Evolutionary conservation across 2,113 vertebrate species (phyloP).

Genomic region (Cyprinodon tularosa): DNA sequence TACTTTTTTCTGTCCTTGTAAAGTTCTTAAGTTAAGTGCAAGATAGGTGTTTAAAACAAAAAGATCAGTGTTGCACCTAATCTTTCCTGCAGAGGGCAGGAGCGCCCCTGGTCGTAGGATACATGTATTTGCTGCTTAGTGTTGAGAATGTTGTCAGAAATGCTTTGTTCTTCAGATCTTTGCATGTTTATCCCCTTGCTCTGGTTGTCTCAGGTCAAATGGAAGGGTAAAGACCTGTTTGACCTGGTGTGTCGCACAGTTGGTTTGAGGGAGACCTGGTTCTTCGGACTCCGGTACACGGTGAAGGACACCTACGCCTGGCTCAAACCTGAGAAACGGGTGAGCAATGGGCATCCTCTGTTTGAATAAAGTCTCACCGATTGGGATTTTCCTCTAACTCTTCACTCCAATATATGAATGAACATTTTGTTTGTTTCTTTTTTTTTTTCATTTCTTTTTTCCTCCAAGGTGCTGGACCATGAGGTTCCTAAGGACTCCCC

Average conservation of each 20-base stretch:
- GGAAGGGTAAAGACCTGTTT: conserved; percentile 95
- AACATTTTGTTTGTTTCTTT: background rate
- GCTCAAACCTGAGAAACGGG: conserved; percentile 92
- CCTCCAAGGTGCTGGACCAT: conserved; percentile 88
- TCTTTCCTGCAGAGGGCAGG: background rate
- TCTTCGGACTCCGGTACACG: conserved; percentile 89
- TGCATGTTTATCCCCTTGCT: background rate
- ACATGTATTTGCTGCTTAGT: background rate
- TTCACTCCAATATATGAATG: background rate
- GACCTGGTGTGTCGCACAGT: conserved; percentile 89
- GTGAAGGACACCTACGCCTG: conserved; percentile 90
- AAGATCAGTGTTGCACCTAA: background rate
- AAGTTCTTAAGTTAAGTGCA: background rate
- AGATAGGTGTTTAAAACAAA: background rate
- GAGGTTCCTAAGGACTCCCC: conserved; percentile 94
- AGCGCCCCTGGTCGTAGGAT: background rate
- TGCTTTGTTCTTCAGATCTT: background rate
- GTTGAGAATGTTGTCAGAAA: background rate
- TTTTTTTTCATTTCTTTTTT: background rate
- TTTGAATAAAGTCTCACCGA: background rate
- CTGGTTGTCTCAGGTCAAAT: conserved; percentile 83
- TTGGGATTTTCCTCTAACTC: background rate
- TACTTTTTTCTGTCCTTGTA: background rate
- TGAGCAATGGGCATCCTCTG: conserved; percentile 45
- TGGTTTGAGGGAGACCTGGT: conserved; percentile 92